These are phyloP conservation scores for Magallana gigas DNA, from an alignment of 1,140 invertebrate species.

Conservation along the genomic window DNA sequence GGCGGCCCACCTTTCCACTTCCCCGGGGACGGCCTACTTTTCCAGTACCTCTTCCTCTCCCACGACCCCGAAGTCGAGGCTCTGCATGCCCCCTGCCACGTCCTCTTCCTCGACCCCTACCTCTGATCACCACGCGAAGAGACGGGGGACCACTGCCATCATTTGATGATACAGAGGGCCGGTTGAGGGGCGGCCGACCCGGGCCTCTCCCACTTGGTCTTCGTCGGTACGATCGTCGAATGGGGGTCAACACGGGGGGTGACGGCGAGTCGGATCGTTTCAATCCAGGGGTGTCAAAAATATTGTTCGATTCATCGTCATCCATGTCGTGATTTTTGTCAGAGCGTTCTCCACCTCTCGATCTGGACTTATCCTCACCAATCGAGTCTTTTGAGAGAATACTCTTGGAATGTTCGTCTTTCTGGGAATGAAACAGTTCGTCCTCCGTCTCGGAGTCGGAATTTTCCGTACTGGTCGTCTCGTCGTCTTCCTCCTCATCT, in stretches of 20 bases:
- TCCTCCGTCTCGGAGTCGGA: constrained; percentile 7
- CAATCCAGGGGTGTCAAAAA: constrained; percentile 32
- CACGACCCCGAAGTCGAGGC: constrained; percentile 26
- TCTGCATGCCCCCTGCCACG: constrained; percentile 11
- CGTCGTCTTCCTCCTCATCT: not conserved
- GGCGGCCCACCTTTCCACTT: not conserved
- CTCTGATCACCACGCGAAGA: constrained; percentile 18
- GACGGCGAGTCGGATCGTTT: constrained; percentile 28
- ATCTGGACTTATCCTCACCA: not conserved
- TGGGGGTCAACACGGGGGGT: constrained; percentile 33
- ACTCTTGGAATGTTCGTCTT: constrained; percentile 33
- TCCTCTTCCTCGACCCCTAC: constrained; percentile 25
- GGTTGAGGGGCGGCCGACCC: constrained; percentile 1
- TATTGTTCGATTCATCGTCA: not conserved
- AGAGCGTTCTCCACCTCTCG: not conserved
- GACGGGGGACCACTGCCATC: constrained; percentile 2
- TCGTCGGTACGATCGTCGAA: constrained; percentile 7
- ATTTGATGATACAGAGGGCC: constrained; percentile 18
- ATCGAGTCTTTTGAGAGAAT: not conserved
- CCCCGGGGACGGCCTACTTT: constrained; percentile 13
- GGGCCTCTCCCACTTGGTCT: constrained; percentile 31
- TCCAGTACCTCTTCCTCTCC: not conserved
- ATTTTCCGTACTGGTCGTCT: constrained; percentile 7
- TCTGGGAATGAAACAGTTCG: not conserved
- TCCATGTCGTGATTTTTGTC: not conserved